Base-by-base conservation (phyloP, 2,113 vertebrate genomes). In the Thryonomys swinderianus region DNA sequence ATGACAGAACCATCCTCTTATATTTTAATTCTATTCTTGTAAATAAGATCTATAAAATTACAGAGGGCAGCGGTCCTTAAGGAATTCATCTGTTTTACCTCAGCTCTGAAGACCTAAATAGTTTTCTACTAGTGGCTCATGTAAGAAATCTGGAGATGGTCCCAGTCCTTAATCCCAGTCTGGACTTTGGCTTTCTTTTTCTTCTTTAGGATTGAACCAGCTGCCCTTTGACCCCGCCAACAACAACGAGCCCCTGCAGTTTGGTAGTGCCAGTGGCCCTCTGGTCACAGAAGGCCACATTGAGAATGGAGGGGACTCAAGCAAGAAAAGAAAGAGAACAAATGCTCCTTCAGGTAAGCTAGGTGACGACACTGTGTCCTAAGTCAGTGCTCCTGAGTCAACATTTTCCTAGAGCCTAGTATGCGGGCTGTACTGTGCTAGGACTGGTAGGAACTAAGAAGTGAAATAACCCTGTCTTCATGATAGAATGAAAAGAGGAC, bases 281-380 rank as follows among this genome's bases (percentile, higher is more conserved):
- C 98, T 96, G 97, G 97, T 98, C 92, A 96, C 97, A 0, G 99
- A 99, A 93, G 98, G 98, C 96, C 97, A 98, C 1, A 96, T 98
- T 48, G 98, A 99, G 97, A 98, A 98, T 99, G 98, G 98, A 73
- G 97, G 98, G 1, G 98, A 99, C 42, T 98, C 96, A 30, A 98
- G 98, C 97, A 99, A 99, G 98, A 99, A 99, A 98, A 99, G 99
- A 97, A 99, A 98, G 98, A 98, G 99, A 97, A 95, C 98, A 97
- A 98, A 94, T 78, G 42, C 99, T 93, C 98, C 98, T 97, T 93
- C 99, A 98, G 99, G 99, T 99, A 98, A 97, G 98, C 86, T 11
- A 57, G 1, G 51, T 23, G 8, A 55, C 90, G 91, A 80, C 64
- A 55, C 34, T 32, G 53, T 74, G 18, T 93, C 69, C 91, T 51